Evolutionary conservation across 2,888 invertebrate genomes (phyloP), one percentile per base, ranked within the genome.

Genomic region (Nomada lathburiana): DNA sequence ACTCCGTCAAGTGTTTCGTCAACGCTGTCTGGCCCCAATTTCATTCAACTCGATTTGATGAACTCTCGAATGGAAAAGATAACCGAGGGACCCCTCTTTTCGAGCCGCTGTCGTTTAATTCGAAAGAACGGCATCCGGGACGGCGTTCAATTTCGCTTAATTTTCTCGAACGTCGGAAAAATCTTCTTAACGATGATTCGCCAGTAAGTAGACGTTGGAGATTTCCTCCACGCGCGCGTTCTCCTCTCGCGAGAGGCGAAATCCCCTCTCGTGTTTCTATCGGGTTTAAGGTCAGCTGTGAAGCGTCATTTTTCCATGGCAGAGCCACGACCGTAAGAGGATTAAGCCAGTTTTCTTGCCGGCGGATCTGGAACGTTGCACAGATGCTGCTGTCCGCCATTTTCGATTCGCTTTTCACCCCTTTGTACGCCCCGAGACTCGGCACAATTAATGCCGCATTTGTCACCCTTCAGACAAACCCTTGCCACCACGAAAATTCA

Each of bases 201-300:
- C 57, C 29, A 13, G 71, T 42, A 62, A 62, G 60, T 50, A 59
- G 59, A 18, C 44, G 55, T 23, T 55, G 52, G 47, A 55, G 47
- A 82, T 53, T 63, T 72, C 26, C 23, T 5, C 23, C 47, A 16
- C 26, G 11, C 18, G 18, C 57, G 72, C 16, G 20, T n/a, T 67
- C 64, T 44, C 63, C 53, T n/a, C 60, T n/a, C 70, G 60, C 50
- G 42, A n/a, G 36, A 60, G 57, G 13, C 50, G 13, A 52, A 67
- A n/a, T 20, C 47, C 26, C 44, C 44, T 44, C 63, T 52, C 80
- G 55, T 76, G 87, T 87, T 79, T 73, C 83, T 74, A 77, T 78
- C 87, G 77, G 82, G 76, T 87, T 87, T 87, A 85, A 87, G 87
- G 86, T 87, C 87, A 87, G 62, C 77, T 75, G 44, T 52, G 79